Conservation (phyloP, 1,140 invertebrate species). For the Ladona fulva region DNA sequence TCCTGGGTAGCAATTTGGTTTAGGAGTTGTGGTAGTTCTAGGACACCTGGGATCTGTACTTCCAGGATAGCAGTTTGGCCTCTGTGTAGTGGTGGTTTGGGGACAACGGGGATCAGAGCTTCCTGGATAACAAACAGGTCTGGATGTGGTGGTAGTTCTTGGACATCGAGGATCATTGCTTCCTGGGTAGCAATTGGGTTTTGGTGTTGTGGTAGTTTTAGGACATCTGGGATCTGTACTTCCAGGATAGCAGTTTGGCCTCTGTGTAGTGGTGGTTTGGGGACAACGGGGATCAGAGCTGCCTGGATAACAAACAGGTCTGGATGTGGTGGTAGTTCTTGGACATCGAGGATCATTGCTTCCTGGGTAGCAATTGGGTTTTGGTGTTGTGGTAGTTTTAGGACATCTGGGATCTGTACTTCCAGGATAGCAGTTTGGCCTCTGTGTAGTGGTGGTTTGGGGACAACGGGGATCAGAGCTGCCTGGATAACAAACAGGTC, state of each 20-base stretch:
- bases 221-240: conserved; percentile 19
- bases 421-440: conserved; percentile 21
- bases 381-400: conserved; percentile 15
- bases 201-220: conserved; percentile 17
- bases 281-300: conserved; percentile 28
- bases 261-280: conserved; percentile 25
- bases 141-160: conserved; percentile 18
- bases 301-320: conserved; percentile 30
- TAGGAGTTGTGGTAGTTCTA: conserved; percentile 17
- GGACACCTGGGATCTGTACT: conserved; percentile 28
- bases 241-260: conserved; percentile 29
- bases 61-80: conserved; percentile 24
- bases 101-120: conserved; percentile 28
- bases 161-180: conserved; percentile 31
- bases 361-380: conserved; percentile 27
- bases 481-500: conserved; percentile 32
- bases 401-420: conserved; percentile 17
- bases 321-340: conserved; percentile 25
- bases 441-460: conserved; percentile 12
- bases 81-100: conserved; percentile 13
- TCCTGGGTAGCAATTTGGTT: conserved; percentile 27
- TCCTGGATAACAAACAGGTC: conserved; percentile 25
- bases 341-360: conserved; percentile 26
- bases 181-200: conserved; percentile 26
- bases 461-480: conserved; percentile 33